Base-by-base conservation (phyloP, 2,888 invertebrate genomes). In the Cryptophagus acutangulus region DNA sequence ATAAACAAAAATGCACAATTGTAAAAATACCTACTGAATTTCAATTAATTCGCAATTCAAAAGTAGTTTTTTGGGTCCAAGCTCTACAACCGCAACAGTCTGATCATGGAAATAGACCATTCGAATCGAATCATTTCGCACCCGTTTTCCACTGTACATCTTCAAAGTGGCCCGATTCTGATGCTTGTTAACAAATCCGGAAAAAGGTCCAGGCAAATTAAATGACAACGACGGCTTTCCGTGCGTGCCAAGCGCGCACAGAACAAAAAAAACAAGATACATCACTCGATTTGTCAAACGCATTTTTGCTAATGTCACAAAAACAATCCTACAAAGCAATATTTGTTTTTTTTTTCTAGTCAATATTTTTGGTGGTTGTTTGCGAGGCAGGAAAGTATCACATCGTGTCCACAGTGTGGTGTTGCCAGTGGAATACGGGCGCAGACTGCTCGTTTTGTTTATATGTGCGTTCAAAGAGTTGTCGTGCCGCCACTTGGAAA, bases 31-130 rank as follows among this genome's bases (percentile, higher is more conserved):
- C 87, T 71, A 91, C 90, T 82, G 81, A 52, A 87, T 85, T 76
- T 91, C 90, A 61, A 90, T 83, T 56, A 91, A 75, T 66, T 87
- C 85, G 65, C 89, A 89, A 61, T 82, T 81, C 35, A 83, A 74
- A 43, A 87, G 72, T 56, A 82, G 70, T 63, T 84, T 84, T 45
- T 78, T 78, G 3, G 77, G 75, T 2, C 83, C 84, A 42, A 88
- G 73, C 65, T 89, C 88, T 31, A 87, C 82, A 29, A 90, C 79
- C 1, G 87, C 89, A 29, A 90, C 81, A 1, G 89, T 87, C 69
- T 85, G 85, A 60, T 88, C 89, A 70, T 85, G 78, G 69, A 79
- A 78, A 67, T 87, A 88, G 48, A 87, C 81, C 82, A 84, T 83
- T 45, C 80, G 69, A 38, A 82, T 71, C 2, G 85, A 82, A 54